Conservation (phyloP, 2,888 invertebrate genomes). For the Sminthurinus aureus region DNA sequence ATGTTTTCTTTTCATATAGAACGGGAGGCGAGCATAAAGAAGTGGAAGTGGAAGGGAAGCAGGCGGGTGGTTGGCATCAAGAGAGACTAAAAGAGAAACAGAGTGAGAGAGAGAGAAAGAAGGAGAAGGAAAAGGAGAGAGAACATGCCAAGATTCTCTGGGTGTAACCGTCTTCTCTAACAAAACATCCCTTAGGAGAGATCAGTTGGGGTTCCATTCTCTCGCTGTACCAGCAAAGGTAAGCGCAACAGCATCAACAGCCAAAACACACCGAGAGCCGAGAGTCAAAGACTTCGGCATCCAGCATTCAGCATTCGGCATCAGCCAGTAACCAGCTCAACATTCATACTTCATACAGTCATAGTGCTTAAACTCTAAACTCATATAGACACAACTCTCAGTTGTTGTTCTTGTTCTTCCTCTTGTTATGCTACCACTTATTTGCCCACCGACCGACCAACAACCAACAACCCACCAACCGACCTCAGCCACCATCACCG, state of each 20-base stretch:
- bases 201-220: conserved; percentile 44
- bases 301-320: too few species aligned
- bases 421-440: neutral
- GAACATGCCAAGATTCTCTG: conserved; percentile 48
- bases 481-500: conserved; percentile 9
- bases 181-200: conserved; percentile 49
- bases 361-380: neutral
- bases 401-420: neutral
- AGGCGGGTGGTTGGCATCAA: conserved; percentile 43
- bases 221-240: neutral
- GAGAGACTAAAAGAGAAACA: too few species aligned
- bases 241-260: neutral
- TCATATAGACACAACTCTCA: too few species aligned
- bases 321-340: too few species aligned
- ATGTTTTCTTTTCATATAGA: conserved; percentile 47
- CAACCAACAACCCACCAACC: neutral
- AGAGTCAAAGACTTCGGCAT: neutral
- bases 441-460: neutral
- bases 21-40: conserved; percentile 28
- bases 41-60: conserved; percentile 1
- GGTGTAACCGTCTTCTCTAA: conserved; percentile 24
- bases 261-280: neutral
- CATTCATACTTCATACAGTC: neutral
- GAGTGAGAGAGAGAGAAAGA: too few species aligned
- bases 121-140: conserved; percentile 42